phyloP scores from a whole-genome alignment of 2,888 invertebrate species.

The Acrocyrtus sp. region DNA sequence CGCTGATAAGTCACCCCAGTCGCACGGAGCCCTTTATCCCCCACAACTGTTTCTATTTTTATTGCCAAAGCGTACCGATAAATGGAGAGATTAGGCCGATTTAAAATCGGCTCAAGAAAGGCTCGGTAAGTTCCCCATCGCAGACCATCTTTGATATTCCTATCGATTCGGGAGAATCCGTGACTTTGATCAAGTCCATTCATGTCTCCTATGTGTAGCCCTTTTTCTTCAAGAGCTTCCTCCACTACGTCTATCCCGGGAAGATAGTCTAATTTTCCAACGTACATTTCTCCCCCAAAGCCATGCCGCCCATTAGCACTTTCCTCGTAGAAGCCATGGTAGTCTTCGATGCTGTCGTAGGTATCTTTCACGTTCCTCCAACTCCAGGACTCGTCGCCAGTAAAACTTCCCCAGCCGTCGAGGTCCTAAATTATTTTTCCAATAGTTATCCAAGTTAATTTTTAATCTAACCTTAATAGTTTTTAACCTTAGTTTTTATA shows the following conservation, averaged over 20 bases:
- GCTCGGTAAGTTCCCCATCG: neutral
- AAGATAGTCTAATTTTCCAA: constrained; percentile 35
- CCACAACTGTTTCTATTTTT: constrained; percentile 3
- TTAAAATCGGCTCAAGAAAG: neutral
- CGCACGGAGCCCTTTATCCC: constrained; percentile 2
- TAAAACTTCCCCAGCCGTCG: constrained; percentile 48
- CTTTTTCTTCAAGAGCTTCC: constrained; percentile 30
- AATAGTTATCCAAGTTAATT: neutral
- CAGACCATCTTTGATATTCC: neutral
- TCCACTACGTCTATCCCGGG: constrained; percentile 23
- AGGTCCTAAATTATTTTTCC: constrained; percentile 30
- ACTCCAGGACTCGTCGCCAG: constrained; percentile 41
- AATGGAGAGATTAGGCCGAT: neutral
- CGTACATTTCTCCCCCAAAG: constrained; percentile 32
- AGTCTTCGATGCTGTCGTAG: constrained; percentile 40
- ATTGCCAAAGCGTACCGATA: neutral
- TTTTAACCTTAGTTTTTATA: too few species aligned
- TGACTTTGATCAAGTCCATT: constrained; percentile 24
- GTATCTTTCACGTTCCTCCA: constrained; percentile 32
- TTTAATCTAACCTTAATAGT: too few species aligned
- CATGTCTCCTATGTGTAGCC: constrained; percentile 33
- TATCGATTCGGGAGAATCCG: neutral
- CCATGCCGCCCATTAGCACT: constrained; percentile 23
- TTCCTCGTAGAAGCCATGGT: constrained; percentile 41
- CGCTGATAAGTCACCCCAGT: constrained; percentile 44